phyloP scores from a whole-genome alignment of 2,888 invertebrate genomes.

The Myopa testacea region DNA sequence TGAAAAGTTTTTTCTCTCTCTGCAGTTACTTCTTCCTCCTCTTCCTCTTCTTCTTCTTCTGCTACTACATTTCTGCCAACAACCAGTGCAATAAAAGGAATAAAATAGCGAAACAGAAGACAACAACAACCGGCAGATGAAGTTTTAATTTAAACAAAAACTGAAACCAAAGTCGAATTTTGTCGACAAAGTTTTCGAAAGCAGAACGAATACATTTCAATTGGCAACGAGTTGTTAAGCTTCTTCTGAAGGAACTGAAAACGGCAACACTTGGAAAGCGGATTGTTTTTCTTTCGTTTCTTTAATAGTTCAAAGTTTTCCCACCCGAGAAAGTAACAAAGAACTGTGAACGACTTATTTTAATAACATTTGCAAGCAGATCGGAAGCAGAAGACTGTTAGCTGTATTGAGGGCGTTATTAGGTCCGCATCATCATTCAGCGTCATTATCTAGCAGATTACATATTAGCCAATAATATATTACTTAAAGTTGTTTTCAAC shows the following conservation, averaged over 20 bases:
- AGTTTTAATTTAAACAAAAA: slow-evolving; percentile 47
- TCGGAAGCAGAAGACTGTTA: too few species aligned
- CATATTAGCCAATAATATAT: too few species aligned
- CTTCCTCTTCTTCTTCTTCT: background rate
- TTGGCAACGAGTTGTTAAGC: background rate
- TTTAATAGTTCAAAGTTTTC: too few species aligned
- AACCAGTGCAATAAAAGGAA: background rate
- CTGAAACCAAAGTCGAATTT: slow-evolving; percentile 62
- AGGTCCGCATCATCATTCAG: too few species aligned
- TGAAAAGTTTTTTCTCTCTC: slow-evolving; percentile 51
- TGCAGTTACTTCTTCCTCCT: slow-evolving; percentile 34
- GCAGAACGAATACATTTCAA: slow-evolving; percentile 22
- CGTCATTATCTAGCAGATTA: too few species aligned
- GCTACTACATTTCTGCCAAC: background rate
- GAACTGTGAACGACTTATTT: too few species aligned
- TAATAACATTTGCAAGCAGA: too few species aligned
- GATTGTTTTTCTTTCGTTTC: too few species aligned
- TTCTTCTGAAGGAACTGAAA: background rate
- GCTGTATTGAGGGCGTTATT: too few species aligned
- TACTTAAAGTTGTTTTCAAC: too few species aligned
- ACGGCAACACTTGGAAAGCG: too few species aligned
- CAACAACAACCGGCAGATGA: slow-evolving; percentile 22
- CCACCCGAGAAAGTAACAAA: too few species aligned
- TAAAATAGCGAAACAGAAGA: background rate
- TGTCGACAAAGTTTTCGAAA: slow-evolving; percentile 45